These are phyloP conservation scores for Chalcis sispes DNA, from an alignment of 2,888 invertebrate species.

Conservation along the genomic window DNA sequence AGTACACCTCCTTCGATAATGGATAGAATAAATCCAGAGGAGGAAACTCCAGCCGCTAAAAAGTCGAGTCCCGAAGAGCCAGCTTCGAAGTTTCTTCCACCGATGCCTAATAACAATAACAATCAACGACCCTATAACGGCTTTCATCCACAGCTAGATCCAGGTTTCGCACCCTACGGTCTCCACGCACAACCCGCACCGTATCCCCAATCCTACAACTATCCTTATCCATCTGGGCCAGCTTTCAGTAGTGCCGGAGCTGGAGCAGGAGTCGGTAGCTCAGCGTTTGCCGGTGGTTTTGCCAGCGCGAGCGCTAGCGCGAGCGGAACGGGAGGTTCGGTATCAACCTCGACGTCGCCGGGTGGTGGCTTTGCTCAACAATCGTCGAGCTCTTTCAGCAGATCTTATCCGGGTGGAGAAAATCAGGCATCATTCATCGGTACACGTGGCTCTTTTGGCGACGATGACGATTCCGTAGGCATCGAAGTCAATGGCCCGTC, in stretches of 20 bases:
- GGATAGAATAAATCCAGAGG: not conserved
- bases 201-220: constrained; percentile 24
- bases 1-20: not conserved
- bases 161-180: constrained; percentile 25
- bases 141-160: constrained; percentile 24
- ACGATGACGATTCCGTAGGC: constrained; percentile 43
- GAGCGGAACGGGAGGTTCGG: constrained; percentile 44
- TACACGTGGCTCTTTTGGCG: constrained; percentile 39
- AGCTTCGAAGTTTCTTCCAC: constrained; percentile 48
- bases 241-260: constrained; percentile 47
- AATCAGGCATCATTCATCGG: constrained; percentile 6
- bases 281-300: constrained; percentile 55
- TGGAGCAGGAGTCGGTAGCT: constrained; percentile 13
- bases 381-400: constrained; percentile 41
- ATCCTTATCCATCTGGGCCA: constrained; percentile 54
- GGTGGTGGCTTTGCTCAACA: constrained; percentile 51
- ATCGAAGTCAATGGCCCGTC: constrained; percentile 48
- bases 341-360: constrained; percentile 54
- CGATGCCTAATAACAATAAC: constrained; percentile 37
- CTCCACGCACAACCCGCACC: not conserved
- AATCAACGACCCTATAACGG: not conserved
- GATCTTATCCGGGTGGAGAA: constrained; percentile 34
- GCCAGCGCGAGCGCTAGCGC: constrained; percentile 59
- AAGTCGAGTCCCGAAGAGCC: not conserved
- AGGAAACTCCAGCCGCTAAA: not conserved